Percentiles rank a stretch among this genome's conserved stretches.
Evolutionary conservation across 2,113 vertebrate genomes (phyloP).

Genomic region (Alaudala cheleensis): DNA sequence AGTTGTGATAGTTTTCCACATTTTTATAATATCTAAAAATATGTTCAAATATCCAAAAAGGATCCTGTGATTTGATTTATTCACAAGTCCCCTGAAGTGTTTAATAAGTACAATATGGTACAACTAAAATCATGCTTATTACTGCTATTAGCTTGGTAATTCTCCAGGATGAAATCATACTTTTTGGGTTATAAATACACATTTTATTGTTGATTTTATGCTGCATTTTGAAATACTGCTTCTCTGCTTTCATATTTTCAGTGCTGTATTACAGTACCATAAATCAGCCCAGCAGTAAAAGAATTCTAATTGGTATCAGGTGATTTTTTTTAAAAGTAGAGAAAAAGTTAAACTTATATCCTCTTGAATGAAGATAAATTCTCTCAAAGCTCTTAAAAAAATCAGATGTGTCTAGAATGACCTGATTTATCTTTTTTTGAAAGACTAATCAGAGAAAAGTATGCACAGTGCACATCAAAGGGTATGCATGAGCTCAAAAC

Average conservation of each 20-base stretch:
- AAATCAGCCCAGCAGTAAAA: conserved; percentile 79
- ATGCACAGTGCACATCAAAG: conserved; percentile 42
- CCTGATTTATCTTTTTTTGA: conserved; percentile 65
- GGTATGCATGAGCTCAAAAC: neutral
- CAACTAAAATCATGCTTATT: conserved; percentile 83
- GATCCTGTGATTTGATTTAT: conserved; percentile 83
- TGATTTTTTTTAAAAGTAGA: conserved; percentile 70
- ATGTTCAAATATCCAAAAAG: conserved; percentile 79
- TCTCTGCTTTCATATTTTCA: conserved; percentile 87
- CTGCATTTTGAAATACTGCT: conserved; percentile 85
- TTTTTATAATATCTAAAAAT: conserved; percentile 83
- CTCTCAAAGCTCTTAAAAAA: conserved; percentile 37
- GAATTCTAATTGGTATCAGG: conserved; percentile 86
- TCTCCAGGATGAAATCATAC: conserved; percentile 88
- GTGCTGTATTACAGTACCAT: conserved; percentile 80
- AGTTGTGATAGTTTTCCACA: conserved; percentile 79
- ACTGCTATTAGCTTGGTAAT: conserved; percentile 83
- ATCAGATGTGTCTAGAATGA: conserved; percentile 37
- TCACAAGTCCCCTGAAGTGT: conserved; percentile 81
- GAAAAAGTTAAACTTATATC: conserved; percentile 65
- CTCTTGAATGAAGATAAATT: conserved; percentile 65
- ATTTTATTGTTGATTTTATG: conserved; percentile 88
- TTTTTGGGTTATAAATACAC: conserved; percentile 87
- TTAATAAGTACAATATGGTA: conserved; percentile 86
- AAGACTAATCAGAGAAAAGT: conserved; percentile 63